Evolutionary conservation across 2,113 vertebrate genomes (phyloP).

Genomic region (Gnathonemus longibarbis): DNA sequence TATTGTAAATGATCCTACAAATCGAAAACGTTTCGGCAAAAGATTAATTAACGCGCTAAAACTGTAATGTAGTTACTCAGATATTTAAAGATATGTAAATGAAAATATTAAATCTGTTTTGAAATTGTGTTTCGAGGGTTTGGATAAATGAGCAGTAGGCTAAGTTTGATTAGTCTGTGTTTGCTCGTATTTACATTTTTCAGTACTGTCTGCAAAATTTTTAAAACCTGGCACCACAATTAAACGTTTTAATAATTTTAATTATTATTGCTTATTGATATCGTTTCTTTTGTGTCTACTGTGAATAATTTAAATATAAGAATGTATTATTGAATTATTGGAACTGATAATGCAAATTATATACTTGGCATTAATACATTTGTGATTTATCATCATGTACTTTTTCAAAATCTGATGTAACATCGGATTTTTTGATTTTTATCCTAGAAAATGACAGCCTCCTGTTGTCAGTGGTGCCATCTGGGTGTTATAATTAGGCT

Average conservation of each 20-base stretch:
- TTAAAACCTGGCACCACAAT: not conserved
- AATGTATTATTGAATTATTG: not conserved
- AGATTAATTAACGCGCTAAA: not conserved
- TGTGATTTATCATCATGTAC: not conserved
- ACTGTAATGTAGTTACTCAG: not conserved
- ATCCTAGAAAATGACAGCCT: not conserved
- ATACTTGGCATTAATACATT: not conserved
- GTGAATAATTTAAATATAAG: not conserved
- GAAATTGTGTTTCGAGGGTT: not conserved
- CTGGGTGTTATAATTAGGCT: not conserved
- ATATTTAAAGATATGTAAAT: not conserved
- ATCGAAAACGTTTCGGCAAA: not conserved
- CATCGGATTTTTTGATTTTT: not conserved
- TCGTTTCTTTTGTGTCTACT: not conserved
- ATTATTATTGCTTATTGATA: not conserved
- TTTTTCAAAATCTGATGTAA: not conserved
- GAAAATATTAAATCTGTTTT: not conserved
- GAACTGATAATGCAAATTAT: not conserved
- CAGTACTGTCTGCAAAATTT: not conserved
- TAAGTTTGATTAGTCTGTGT: not conserved
- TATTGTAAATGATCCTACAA: not conserved
- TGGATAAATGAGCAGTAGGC: not conserved
- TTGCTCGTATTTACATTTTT: not conserved
- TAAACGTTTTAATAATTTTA: not conserved
- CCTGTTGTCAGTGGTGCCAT: not conserved